A percentile compares a stretch with the other conserved stretches of the same genome.
These are phyloP conservation scores for Halocaridina rubra DNA, from an alignment of 2,888 invertebrate genomes.

Conservation along the genomic window DNA sequence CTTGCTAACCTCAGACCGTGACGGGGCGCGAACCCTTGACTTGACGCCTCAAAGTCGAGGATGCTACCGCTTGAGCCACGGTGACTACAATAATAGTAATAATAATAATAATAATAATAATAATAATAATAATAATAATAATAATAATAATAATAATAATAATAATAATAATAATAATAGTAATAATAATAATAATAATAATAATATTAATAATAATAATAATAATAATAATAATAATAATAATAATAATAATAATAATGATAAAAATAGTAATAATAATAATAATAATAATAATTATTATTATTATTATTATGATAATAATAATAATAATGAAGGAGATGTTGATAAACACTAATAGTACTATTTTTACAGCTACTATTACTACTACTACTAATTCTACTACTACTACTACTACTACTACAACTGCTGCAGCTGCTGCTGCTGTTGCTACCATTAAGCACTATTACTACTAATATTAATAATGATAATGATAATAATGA, in stretches of 20 bases:
- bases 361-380: too few species aligned
- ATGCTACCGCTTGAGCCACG: too few species aligned
- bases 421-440: too few species aligned
- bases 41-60: too few species aligned
- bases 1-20: too few species aligned
- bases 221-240: not conserved
- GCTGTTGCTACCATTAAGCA: too few species aligned
- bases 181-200: not conserved
- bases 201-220: not conserved
- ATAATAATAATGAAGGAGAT: not conserved
- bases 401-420: too few species aligned
- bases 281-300: not conserved
- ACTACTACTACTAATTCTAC: too few species aligned
- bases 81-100: not conserved
- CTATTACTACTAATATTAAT: too few species aligned
- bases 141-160: not conserved
- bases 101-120: not conserved
- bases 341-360: not conserved
- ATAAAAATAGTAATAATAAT: not conserved
- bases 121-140: not conserved
- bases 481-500: too few species aligned
- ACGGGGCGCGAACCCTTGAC: too few species aligned
- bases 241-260: not conserved
- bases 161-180: not conserved
- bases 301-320: not conserved